These are phyloP conservation scores for Monochamus saltuarius DNA, from an alignment of 1,140 invertebrate genomes.

Conservation along the genomic window DNA sequence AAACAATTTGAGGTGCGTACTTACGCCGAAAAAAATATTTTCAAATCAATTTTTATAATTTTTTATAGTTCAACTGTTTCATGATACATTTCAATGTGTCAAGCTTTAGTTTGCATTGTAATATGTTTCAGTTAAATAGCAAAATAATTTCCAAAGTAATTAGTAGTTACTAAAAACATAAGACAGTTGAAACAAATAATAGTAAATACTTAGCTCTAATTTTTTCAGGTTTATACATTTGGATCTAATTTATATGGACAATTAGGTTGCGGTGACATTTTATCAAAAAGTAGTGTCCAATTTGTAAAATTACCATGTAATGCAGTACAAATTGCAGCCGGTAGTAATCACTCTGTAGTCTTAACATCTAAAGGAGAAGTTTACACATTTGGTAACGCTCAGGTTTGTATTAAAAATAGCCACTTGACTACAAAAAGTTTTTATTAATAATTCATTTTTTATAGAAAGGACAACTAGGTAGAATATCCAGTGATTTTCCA, in stretches of 20 bases:
- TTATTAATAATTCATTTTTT: slow-evolving; percentile 30
- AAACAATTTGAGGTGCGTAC: too few species aligned
- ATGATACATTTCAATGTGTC: too few species aligned
- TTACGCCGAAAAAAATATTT: too few species aligned
- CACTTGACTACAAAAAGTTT: background rate
- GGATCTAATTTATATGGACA: slow-evolving; percentile 95
- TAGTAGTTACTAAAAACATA: background rate
- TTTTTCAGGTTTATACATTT: slow-evolving; percentile 77
- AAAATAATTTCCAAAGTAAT: too few species aligned
- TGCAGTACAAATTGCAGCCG: slow-evolving; percentile 80
- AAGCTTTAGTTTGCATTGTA: too few species aligned
- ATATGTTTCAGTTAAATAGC: too few species aligned
- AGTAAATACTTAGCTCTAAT: slow-evolving; percentile 25
- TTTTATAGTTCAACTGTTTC: too few species aligned
- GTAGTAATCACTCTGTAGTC: slow-evolving; percentile 92
- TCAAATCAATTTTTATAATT: too few species aligned
- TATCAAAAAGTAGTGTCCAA: slow-evolving; percentile 72
- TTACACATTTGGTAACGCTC: slow-evolving; percentile 90
- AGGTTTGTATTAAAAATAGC: slow-evolving; percentile 57
- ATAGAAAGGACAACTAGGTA: slow-evolving; percentile 88
- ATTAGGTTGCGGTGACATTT: slow-evolving; percentile 83
- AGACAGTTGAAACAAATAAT: background rate
- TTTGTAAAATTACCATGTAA: slow-evolving; percentile 71
- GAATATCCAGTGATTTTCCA: slow-evolving; percentile 53
- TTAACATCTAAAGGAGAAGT: slow-evolving; percentile 89